phyloP scores from a whole-genome alignment of 1,140 invertebrate species.

The Lepidurus packardi region DNA sequence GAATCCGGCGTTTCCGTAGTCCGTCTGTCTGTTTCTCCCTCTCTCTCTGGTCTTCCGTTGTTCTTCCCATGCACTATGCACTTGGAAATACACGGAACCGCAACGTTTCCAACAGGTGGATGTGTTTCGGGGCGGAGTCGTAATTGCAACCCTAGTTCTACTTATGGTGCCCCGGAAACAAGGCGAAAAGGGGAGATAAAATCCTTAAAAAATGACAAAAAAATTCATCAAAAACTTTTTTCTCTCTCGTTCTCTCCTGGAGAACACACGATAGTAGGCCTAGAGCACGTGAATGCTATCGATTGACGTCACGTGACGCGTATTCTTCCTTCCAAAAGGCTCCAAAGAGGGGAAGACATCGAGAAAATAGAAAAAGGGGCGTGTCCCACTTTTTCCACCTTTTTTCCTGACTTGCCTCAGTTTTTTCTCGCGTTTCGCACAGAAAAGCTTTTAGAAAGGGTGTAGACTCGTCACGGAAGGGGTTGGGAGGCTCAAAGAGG shows the following conservation, averaged over 20 bases:
- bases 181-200: not conserved
- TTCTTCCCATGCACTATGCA: slow-evolving; percentile 24
- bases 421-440: too few species aligned
- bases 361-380: too few species aligned
- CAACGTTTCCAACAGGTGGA: slow-evolving; percentile 28
- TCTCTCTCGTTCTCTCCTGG: not conserved
- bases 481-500: too few species aligned
- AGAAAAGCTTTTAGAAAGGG: too few species aligned
- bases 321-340: not conserved
- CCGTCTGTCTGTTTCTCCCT: slow-evolving; percentile 16
- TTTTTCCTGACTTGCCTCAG: too few species aligned
- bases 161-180: not conserved
- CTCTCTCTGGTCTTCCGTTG: slow-evolving; percentile 14
- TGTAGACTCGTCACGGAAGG: too few species aligned
- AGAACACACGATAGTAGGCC: not conserved
- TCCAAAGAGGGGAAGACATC: not conserved
- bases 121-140: slow-evolving; percentile 23
- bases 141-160: not conserved
- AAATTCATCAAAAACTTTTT: not conserved
- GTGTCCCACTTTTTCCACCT: too few species aligned
- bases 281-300: not conserved
- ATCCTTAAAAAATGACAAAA: not conserved
- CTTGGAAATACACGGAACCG: not conserved
- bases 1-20: slow-evolving; percentile 24
- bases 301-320: not conserved